These are phyloP conservation scores for Melanotaenia boesemani DNA, from an alignment of 2,797 vertebrate genomes.

Conservation along the genomic window DNA sequence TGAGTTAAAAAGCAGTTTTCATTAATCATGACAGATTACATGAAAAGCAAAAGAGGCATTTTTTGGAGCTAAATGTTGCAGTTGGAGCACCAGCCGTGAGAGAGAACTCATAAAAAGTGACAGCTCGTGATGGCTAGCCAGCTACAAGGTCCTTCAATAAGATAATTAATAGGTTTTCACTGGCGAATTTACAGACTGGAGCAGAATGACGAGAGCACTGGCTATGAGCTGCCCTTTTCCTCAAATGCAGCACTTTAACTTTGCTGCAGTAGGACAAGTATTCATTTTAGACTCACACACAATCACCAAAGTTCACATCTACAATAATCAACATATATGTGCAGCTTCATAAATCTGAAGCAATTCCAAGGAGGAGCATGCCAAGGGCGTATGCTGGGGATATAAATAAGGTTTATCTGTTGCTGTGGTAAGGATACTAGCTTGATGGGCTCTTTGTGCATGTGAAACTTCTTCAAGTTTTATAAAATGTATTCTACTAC, in stretches of 20 bases:
- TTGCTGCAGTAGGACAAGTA: conserved; percentile 46
- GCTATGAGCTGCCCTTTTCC: conserved; percentile 65
- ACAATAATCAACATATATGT: conserved; percentile 15
- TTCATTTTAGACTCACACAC: conserved; percentile 22
- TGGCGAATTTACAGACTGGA: conserved; percentile 75
- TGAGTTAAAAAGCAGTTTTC: conserved; percentile 53
- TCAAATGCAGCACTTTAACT: conserved; percentile 70
- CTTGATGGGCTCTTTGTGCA: neutral
- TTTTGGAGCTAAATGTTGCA: conserved; percentile 60
- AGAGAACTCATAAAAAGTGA: conserved; percentile 77
- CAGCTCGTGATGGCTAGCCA: conserved; percentile 72
- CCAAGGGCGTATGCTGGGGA: conserved; percentile 22
- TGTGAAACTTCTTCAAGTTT: neutral
- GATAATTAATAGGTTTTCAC: conserved; percentile 79
- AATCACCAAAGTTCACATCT: conserved; percentile 8
- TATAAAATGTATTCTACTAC: neutral
- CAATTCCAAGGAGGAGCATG: conserved; percentile 24
- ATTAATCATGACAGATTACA: conserved; percentile 56
- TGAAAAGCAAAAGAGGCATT: conserved; percentile 49
- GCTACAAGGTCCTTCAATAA: conserved; percentile 72
- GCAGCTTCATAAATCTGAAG: conserved; percentile 35
- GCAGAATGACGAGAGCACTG: conserved; percentile 51
- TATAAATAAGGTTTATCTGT: conserved; percentile 21
- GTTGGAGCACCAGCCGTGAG: conserved; percentile 55
- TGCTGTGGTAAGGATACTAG: conserved; percentile 1